Evolutionary conservation across 1,140 invertebrate species (phyloP), one percentile per base, ranked within the genome.

Genomic region (Papilio dardanus): DNA sequence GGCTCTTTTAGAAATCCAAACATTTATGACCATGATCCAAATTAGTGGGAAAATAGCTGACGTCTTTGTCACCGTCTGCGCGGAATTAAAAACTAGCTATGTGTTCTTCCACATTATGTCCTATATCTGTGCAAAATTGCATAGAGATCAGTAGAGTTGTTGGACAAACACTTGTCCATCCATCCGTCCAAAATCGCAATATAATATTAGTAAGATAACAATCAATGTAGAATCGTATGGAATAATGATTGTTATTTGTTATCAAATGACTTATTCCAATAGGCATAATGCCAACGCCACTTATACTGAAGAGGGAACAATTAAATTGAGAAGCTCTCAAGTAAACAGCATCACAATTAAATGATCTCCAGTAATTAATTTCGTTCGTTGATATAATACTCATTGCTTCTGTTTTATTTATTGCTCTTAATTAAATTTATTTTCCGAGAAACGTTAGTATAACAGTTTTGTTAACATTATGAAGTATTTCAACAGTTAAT

Each of bases 261-360:
- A 46, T 46, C n/a, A 50, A 50, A 50, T 50, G n/a, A 50, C 42
- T 50, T 50, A 50, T n/a, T 50, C 46, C 5, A 6, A 50, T 62
- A 3, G 2, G 54, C 24, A 1, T 54, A 8, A 24, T 12, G 10
- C 12, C 12, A 28, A 28, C 12, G 21, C 21, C 54, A 62, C 1
- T 30, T 62, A 21, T 4, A 30, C 2, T 4, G 24, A 28, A 30
- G 24, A 58, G 24, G 7, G 24, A 30, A 62, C 12, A 62, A 28
- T 28, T 58, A 24, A 54, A 62, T 30, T 30, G 24, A 62, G 24
- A 28, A 4, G 10, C 54, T 62, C 54, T 62, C 14, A 62, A 62
- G 54, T 28, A 62, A 21, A 58, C 54, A 58, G 7, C 54, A 16
- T 62, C 54, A 28, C 24, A 62, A 62, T 62, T 28, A 62, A 62